Base-by-base conservation (phyloP, 2,888 invertebrate species). In the Drosophila colorata region DNA sequence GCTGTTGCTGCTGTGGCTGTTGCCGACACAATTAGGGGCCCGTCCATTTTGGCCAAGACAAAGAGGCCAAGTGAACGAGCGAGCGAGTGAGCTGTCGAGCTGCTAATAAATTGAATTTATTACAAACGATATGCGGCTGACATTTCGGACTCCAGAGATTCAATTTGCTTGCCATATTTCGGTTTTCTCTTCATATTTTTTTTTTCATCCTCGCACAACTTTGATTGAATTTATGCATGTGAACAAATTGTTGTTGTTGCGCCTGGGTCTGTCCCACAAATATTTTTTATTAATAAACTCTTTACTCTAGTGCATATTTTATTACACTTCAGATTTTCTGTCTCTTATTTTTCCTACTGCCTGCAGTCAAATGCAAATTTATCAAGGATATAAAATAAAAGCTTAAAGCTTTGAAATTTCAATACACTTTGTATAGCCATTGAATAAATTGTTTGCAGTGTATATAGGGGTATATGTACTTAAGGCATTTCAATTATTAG, bases 101-200 rank as follows among this genome's bases (percentile, higher is more conserved):
- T 72, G 67, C 73, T 73, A 78, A 73, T 88, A 87, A 83, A 88
- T 87, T 80, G 60, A 88, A 84, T 84, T 87, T 87, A 84, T 87
- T 84, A 71, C 75, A 69, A 61, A 57, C 61, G 71, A 82, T 86
- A 74, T 74, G 64, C 70, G 63, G 72, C 64, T 72, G 82, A 79
- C 88, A 82, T 82, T 69, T 66, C 52, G 52, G 58, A 63, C 69
- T 56, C 71, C 57, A 60, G 74, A 74, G 89, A 85, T 67, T 82
- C 61, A 78, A 80, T 84, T 87, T 87, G 63, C 65, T 25, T 38
- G 25, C 35, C 56, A 61, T 61, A 73, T 61, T 67, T 61, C 44
- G n/a, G 23, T 25, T 28, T 38, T 31, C 14, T 18, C 20, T 35
- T 43, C 31, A 6, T 49, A 14, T 28, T 25, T 41, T 37, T 18